phyloP scores from a whole-genome alignment of 1,140 invertebrate species.

The Mesaphorura yosii region DNA sequence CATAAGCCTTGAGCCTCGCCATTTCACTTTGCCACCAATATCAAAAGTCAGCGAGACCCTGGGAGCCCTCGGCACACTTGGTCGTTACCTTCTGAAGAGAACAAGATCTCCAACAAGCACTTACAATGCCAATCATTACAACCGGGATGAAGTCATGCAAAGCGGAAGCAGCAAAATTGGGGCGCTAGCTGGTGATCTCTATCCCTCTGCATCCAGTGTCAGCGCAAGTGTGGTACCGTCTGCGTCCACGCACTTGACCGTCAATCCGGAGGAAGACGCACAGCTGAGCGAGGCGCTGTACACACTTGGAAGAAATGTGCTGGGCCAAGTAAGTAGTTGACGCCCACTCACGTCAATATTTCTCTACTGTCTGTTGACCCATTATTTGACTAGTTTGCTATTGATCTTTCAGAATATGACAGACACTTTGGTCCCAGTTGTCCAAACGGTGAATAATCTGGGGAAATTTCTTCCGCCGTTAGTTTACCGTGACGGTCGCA shows the following conservation, averaged over 20 bases:
- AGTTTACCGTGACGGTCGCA: constrained; percentile 34
- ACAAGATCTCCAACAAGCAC: constrained; percentile 43
- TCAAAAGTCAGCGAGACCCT: constrained; percentile 40
- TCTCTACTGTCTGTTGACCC: not conserved
- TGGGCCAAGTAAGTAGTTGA: constrained; percentile 43
- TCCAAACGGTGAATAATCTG: constrained; percentile 41
- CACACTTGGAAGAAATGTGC: constrained; percentile 65
- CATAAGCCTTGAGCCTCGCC: constrained; percentile 10
- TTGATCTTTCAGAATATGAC: constrained; percentile 48
- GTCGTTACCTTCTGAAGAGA: constrained; percentile 68
- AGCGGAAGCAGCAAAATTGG: not conserved
- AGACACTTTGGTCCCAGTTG: constrained; percentile 60
- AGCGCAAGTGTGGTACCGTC: constrained; percentile 6
- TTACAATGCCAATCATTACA: not conserved
- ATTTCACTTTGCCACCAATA: constrained; percentile 20
- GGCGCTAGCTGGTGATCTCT: constrained; percentile 6
- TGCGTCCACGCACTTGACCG: not conserved
- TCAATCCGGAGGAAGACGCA: constrained; percentile 33
- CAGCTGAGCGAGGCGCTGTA: constrained; percentile 59
- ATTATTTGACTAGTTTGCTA: not conserved
- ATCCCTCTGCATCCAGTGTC: constrained; percentile 13
- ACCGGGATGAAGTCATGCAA: not conserved
- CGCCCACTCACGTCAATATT: not conserved
- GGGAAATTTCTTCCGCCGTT: constrained; percentile 46
- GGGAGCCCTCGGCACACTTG: constrained; percentile 67